phyloP scores from a whole-genome alignment of 2,797 vertebrate genomes.

The Lindbergichthys nudifrons region DNA sequence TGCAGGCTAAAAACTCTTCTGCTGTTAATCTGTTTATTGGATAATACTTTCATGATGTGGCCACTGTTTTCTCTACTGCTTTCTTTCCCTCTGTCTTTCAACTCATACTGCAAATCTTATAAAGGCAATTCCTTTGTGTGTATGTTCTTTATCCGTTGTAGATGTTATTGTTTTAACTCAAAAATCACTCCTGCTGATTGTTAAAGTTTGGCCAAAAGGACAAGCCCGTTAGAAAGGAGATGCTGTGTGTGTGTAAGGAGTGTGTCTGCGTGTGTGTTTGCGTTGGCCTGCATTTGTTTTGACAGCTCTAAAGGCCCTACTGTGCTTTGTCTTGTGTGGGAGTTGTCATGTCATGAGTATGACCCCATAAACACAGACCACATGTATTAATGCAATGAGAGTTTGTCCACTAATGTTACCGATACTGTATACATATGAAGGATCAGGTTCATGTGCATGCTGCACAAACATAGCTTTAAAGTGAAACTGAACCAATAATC shows the following conservation, averaged over 20 bases:
- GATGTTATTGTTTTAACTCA: conserved; percentile 27
- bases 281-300: conserved; percentile 75
- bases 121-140: not conserved
- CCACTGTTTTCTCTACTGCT: conserved; percentile 12
- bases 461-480: not conserved
- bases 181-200: conserved; percentile 47
- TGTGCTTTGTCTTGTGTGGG: conserved; percentile 77
- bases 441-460: not conserved
- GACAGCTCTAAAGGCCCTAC: conserved; percentile 71
- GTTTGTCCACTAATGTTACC: not conserved
- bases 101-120: not conserved
- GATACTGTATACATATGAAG: conserved; percentile 7
- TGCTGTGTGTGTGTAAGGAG: conserved; percentile 25
- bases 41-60: conserved; percentile 28
- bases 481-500: not conserved
- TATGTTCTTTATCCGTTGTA: conserved; percentile 13
- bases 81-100: conserved; percentile 10
- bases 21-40: conserved; percentile 34
- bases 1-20: conserved; percentile 11
- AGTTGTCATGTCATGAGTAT: conserved; percentile 63
- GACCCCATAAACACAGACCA: conserved; percentile 61
- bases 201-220: conserved; percentile 57
- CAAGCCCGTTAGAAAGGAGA: conserved; percentile 37
- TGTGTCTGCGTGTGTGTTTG: conserved; percentile 59
- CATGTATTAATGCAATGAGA: conserved; percentile 41